Base-by-base conservation (phyloP, 1,140 invertebrate genomes). In the Tetramorium alpestre region DNA sequence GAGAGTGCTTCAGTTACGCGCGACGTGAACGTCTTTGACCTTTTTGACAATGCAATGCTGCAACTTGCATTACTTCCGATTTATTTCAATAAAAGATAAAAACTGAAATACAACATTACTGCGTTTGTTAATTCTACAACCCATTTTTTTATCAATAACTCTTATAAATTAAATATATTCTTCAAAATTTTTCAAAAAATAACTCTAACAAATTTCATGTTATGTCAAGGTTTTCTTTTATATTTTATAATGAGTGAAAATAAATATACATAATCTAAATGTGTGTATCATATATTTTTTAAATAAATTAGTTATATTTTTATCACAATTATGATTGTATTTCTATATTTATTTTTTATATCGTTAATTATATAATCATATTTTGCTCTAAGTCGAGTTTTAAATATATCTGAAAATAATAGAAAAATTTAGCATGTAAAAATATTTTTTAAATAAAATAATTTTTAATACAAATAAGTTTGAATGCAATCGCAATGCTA, bases 1-100 rank as follows among this genome's bases (percentile, higher is more conserved):
- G 7, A 51, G 11, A 85, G 16, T 38, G 60, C 38, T 54, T 65
- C 54, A 58, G 44, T n/a, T 33, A 18, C 13, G 54, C 18, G 41
- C 25, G 54, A 49, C 1, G 8, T 67, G 54, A 38, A 38, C 60
- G n/a, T 47, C 10, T 87, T 90, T 82, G 56, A 78, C 47, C 47
- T 84, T 72, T 70, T 77, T 28, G 58, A 62, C 16, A 73, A 33
- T 28, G 62, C 65, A 84, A 76, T 28, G 41, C 22, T 51, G 70
- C 58, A 58, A 33, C 62, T 77, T 56, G 81, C 76, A 84, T 78
- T 90, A 58, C 73, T 82, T 77, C 58, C 33, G 58, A 80, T 78
- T 89, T 86, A 84, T 87, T 87, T 87, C 69, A 90, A 90, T 90
- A 90, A 90, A 89, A 80, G 44, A 85, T 85, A 60, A 69, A 69